Evolutionary conservation across 2,888 invertebrate species (phyloP), one percentile per base, ranked within the genome.

Genomic region (Pachliopta kotzebuea): DNA sequence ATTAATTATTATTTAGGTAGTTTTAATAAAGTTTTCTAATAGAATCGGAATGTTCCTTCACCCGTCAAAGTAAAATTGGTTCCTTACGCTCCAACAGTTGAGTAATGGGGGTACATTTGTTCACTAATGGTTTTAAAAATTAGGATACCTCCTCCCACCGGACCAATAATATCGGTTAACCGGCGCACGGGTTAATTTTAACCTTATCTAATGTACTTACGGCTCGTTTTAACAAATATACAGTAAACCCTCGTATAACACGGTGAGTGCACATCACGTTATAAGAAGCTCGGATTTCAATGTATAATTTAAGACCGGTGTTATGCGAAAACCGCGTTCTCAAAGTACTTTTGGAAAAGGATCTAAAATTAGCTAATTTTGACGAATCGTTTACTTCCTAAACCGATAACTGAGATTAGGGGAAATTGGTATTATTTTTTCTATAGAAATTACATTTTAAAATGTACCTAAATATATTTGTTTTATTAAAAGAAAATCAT

Each of bases 71-170:
- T 45, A 18, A 52, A 37, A 21, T 7, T 50, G 20, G 14, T 37
- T 42, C 49, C 59, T 63, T 56, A 52, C 60, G 60, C 52, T 56
- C 50, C 52, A 45, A 18, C 60, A 24, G 52, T 60, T 60, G 45
- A 65, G 29, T 60, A 52, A 65, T 65, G 50, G 37, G 45, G 37
- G 26, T 8, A 37, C 42, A 65, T 65, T 65, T 60, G 60, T 56
- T 56, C 56, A 56, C 52, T 65, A 60, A 65, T 60, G 60, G 60
- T 45, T 65, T 60, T 26, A 60, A 65, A 65, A 65, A 65, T 65
- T 65, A 65, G 60, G 60, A 60, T 65, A 53, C 56, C 64, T 14
- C 56, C 64, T 14, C 29, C 26, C 53, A 65, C 60, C 60, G 52
- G 29, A 11, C n/a, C 8, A 31, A 63, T 54, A 59, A 59, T 63